These are phyloP conservation scores for Scleropages formosus DNA, from an alignment of 2,797 vertebrate genomes.

Conservation along the genomic window DNA sequence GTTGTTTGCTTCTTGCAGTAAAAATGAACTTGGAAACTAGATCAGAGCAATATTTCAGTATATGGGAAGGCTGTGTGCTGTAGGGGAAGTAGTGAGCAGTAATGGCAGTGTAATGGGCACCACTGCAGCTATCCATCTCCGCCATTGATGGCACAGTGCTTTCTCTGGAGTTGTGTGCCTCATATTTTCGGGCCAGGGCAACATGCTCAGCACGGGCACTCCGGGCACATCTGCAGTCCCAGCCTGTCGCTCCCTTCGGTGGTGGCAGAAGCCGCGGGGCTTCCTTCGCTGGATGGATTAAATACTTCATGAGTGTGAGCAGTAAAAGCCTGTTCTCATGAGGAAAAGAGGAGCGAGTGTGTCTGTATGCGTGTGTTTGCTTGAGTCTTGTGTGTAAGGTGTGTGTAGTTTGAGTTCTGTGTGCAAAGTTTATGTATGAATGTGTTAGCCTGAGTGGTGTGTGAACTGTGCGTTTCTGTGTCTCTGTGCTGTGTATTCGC, in stretches of 20 bases:
- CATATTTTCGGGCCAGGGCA: not conserved
- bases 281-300: not conserved
- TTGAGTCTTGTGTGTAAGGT: not conserved
- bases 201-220: not conserved
- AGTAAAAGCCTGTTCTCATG: not conserved
- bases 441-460: not conserved
- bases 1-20: too few species aligned
- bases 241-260: not conserved
- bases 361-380: not conserved
- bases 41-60: not conserved
- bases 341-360: not conserved
- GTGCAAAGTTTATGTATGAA: slow-evolving; percentile 4
- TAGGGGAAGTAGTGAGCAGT: not conserved
- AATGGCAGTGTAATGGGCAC: not conserved
- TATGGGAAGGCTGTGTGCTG: not conserved
- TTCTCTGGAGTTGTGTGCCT: not conserved
- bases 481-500: not conserved
- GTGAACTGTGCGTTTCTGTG: too few species aligned
- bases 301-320: slow-evolving; percentile 7
- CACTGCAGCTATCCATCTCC: too few species aligned
- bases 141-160: not conserved
- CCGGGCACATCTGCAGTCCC: not conserved
- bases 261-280: not conserved
- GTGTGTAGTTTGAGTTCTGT: not conserved
- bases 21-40: not conserved